Percentiles rank a stretch among this genome's conserved stretches.
Evolutionary conservation across 2,888 invertebrate genomes (phyloP).

Genomic region (Drosophila bunnanda): DNA sequence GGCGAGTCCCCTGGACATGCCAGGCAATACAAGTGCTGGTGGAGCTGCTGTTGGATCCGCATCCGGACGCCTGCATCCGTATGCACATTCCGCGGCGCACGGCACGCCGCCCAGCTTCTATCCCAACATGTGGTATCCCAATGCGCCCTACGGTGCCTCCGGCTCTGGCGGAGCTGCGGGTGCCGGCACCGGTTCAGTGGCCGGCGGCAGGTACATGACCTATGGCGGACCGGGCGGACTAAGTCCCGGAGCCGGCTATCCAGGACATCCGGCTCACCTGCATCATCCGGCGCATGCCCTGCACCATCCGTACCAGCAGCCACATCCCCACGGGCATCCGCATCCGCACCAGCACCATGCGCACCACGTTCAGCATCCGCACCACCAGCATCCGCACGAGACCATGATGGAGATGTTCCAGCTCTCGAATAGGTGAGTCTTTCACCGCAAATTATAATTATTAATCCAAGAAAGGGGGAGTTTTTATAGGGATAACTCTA

Average conservation of each 20-base stretch:
- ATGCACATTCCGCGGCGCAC: conserved; percentile 65
- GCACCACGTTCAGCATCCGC: conserved; percentile 43
- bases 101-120: conserved; percentile 54
- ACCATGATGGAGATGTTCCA: conserved; percentile 84
- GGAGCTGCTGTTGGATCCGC: conserved; percentile 4
- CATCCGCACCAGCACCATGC: conserved; percentile 48
- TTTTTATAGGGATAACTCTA: too few relatives aligned
- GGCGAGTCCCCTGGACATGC: conserved; percentile 22
- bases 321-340: conserved; percentile 53
- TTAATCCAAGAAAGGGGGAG: too few relatives aligned
- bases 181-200: conserved; percentile 7
- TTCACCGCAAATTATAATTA: too few relatives aligned
- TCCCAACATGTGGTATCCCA: conserved; percentile 83
- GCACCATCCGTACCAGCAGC: conserved; percentile 43
- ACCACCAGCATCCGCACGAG: conserved; percentile 71
- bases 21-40: conserved; percentile 12
- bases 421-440: conserved; percentile 83
- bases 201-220: conserved; percentile 34
- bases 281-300: conserved; percentile 26
- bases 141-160: conserved; percentile 65
- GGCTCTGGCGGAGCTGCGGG: conserved; percentile 26
- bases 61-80: conserved; percentile 44
- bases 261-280: conserved; percentile 28
- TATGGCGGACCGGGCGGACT: conserved; percentile 39
- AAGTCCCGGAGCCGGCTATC: conserved; percentile 39